These are phyloP conservation scores for Bimastos eiseni DNA, from an alignment of 2,888 invertebrate genomes.

Conservation along the genomic window DNA sequence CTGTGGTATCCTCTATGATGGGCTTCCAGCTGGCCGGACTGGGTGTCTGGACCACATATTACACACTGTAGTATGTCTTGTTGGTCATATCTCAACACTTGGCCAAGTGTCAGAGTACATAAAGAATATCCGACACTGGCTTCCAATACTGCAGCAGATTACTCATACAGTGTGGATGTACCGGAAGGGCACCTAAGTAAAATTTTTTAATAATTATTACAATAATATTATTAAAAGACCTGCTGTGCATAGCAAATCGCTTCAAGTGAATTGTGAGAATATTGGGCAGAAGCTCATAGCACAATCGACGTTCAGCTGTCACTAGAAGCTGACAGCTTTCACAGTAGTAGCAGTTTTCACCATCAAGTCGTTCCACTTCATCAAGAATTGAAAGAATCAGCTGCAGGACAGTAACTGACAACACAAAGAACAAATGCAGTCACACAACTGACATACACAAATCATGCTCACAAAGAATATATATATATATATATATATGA, in stretches of 20 bases:
- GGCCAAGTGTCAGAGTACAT: too few species aligned
- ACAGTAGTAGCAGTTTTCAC: background rate
- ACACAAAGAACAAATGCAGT: constrained; percentile 13
- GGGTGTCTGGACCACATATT: too few species aligned
- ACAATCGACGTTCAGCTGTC: background rate
- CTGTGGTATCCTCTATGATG: too few species aligned
- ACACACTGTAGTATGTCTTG: too few species aligned
- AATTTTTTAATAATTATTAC: too few species aligned
- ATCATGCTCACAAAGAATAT: background rate
- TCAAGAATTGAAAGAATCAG: constrained; percentile 24
- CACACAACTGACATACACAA: background rate
- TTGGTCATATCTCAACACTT: too few species aligned
- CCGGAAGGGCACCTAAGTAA: too few species aligned
- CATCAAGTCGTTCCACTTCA: constrained; percentile 6
- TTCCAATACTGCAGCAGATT: too few species aligned
- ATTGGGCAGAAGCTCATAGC: background rate
- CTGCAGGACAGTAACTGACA: background rate
- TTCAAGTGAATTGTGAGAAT: constrained; percentile 24
- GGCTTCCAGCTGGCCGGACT: too few species aligned
- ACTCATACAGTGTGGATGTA: too few species aligned
- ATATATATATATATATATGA: background rate
- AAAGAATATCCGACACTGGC: too few species aligned
- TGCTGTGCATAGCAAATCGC: constrained; percentile 20
- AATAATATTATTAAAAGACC: too few species aligned
- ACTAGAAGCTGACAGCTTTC: background rate